Base-by-base conservation (phyloP, 2,888 invertebrate species). In the Cantharis lateralis region DNA sequence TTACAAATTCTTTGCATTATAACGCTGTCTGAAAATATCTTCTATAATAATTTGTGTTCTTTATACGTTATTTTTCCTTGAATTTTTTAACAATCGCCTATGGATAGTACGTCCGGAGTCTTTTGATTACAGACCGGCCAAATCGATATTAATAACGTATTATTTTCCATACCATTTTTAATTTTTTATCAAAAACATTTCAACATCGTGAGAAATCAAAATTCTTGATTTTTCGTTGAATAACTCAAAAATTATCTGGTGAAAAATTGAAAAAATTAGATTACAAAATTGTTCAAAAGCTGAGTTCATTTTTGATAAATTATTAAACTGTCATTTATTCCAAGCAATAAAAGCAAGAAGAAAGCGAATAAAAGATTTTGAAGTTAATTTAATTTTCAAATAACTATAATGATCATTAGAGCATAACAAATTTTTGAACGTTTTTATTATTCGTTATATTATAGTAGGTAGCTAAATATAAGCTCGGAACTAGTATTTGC, bases 401-500 rank as follows among this genome's bases (percentile, higher is more conserved):
- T 20, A 66, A 66, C 64, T 24, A 11, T 66, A n/a, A 20, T 11
- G 64, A 66, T 66, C 64, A 66, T 66, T 66, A 66, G 64, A 66
- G 64, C 64, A 24, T 66, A 20, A 66, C 20, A 66, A 69, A 69
- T 16, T 69, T 69, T 69, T 32, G 26, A 32, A 48, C 69, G 48
- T 69, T 69, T 69, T 69, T 32, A 32, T 28, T 69, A 28, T 69
- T 48, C 15, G 24, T 69, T 48, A 48, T 48, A 15, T 24, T 66
- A 24, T 18, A 66, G 63, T 18, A n/a, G 24, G 64, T 66, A 66
- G 48, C 70, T 28, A 61, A 70, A 61, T 70, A 70, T 70, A 70
- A 70, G 48, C 70, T 66, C 69, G 74, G 72, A 69, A 71, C 64
- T 75, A 72, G 70, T 82, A 80, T 81, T 82, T 82, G 81, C 78